Evolutionary conservation across 2,113 vertebrate genomes (phyloP).

Genomic region (Dolichotis patagonum): DNA sequence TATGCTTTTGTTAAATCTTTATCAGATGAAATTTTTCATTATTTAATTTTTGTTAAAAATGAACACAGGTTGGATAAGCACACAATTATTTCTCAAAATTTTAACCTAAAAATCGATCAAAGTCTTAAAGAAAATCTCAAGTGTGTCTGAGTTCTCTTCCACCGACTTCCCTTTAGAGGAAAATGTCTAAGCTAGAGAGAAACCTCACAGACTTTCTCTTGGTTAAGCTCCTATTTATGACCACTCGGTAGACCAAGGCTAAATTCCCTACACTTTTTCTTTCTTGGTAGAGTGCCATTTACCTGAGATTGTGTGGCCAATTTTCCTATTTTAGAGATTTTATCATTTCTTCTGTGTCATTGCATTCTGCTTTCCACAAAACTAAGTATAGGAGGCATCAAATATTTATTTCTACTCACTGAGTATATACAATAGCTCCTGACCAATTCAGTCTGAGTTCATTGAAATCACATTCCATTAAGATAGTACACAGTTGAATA

Average conservation of each 20-base stretch:
- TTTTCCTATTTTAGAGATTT: not conserved
- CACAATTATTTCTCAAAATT: not conserved
- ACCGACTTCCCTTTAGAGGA: not conserved
- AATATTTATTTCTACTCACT: not conserved
- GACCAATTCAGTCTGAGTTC: not conserved
- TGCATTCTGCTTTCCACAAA: not conserved
- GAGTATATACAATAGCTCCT: not conserved
- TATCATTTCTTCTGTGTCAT: not conserved
- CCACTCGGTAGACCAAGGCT: not conserved
- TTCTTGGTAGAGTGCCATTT: not conserved
- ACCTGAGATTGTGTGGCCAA: not conserved
- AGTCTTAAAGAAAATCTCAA: not conserved
- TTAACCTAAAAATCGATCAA: not conserved
- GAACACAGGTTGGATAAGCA: not conserved
- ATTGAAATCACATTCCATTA: not conserved
- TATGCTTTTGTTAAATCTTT: not conserved
- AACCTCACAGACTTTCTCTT: not conserved
- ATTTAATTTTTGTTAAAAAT: constrained; percentile 40
- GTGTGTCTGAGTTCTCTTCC: not conserved
- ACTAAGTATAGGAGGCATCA: not conserved
- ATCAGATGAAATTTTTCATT: not conserved
- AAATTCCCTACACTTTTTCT: not conserved
- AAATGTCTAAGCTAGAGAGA: not conserved
- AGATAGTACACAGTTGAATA: not conserved
- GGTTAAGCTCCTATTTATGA: not conserved